Evolutionary conservation across 2,888 invertebrate genomes (phyloP).

Genomic region (Orchestes rusci): DNA sequence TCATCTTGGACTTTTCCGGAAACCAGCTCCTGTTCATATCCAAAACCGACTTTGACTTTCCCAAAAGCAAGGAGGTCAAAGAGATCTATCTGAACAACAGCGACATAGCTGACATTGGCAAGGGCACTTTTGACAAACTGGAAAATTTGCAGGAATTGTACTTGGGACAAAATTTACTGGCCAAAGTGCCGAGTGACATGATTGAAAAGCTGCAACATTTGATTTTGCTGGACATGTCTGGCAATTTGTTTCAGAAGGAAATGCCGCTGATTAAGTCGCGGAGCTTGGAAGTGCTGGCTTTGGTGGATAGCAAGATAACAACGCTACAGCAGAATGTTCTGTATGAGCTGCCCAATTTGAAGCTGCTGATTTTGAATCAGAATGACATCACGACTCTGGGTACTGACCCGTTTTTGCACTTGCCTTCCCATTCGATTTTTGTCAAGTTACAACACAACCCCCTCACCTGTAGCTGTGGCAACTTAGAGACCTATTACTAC

Average conservation of each 20-base stretch:
- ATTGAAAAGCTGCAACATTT: slow-evolving; percentile 35
- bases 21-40: slow-evolving; percentile 36
- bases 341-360: slow-evolving; percentile 35
- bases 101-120: slow-evolving; percentile 34
- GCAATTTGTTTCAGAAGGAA: slow-evolving; percentile 35
- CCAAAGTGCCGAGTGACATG: slow-evolving; percentile 32
- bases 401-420: slow-evolving; percentile 30
- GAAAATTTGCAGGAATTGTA: slow-evolving; percentile 38
- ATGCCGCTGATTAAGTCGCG: slow-evolving; percentile 36
- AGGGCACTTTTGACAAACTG: slow-evolving; percentile 34
- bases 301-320: slow-evolving; percentile 36
- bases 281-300: slow-evolving; percentile 35
- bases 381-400: slow-evolving; percentile 37
- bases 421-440: slow-evolving; percentile 26
- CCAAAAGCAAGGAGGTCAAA: slow-evolving; percentile 32
- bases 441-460: slow-evolving; percentile 34
- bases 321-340: slow-evolving; percentile 32
- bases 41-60: slow-evolving; percentile 34
- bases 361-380: slow-evolving; percentile 34
- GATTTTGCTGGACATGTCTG: slow-evolving; percentile 36
- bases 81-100: slow-evolving; percentile 37
- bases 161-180: slow-evolving; percentile 37
- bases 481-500: slow-evolving; percentile 33
- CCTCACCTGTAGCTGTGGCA: slow-evolving; percentile 37
- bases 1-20: slow-evolving; percentile 37